Base-by-base conservation (phyloP, 2,113 vertebrate species). In the Zapornia atra region DNA sequence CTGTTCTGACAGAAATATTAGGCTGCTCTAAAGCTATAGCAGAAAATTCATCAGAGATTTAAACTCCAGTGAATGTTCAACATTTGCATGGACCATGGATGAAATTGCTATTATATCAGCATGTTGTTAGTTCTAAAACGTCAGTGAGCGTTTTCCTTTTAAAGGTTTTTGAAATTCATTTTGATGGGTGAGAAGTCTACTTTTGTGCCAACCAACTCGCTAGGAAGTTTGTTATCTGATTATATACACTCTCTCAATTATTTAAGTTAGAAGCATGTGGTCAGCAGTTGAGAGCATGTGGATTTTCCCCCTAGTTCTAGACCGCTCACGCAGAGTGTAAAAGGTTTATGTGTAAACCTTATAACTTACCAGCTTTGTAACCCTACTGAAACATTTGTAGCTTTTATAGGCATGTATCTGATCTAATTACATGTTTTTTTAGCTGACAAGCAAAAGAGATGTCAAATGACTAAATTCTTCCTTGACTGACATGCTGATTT, bases 1-100 rank as follows among this genome's bases (percentile, higher is more conserved):
- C 36, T 75, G 51, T 89, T 97, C 91, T 81, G 94, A 96, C 87
- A 96, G 77, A 57, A 97, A 90, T 92, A 92, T 86, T 88, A 92
- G 66, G 36, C 53, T 84, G 50, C 73, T 82, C 38, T 54, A 83
- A 2, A 93, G 72, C 59, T 63, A 80, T 14, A 90, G 63, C 65
- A 88, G 66, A 85, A 94, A 96, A 95, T 75, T 84, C 94, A 89
- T 53, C 42, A 94, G 93, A 93, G 86, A 96, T 88, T 82, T 86
- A 92, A 96, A 97, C 72, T 91, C 57, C 59, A 92, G 64, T 38
- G 57, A 96, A 90, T 51, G 33, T 54, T 86, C 79, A 90, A 77
- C n/a, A 70, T 93, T 94, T 89, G 66, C 79, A 86, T 29, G 56
- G 78, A 61, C 31, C 0, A 1, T 66, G 40, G 75, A 92, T 36